Base-by-base conservation (phyloP, 2,888 invertebrate species). In the Drosophila ustulata region DNA sequence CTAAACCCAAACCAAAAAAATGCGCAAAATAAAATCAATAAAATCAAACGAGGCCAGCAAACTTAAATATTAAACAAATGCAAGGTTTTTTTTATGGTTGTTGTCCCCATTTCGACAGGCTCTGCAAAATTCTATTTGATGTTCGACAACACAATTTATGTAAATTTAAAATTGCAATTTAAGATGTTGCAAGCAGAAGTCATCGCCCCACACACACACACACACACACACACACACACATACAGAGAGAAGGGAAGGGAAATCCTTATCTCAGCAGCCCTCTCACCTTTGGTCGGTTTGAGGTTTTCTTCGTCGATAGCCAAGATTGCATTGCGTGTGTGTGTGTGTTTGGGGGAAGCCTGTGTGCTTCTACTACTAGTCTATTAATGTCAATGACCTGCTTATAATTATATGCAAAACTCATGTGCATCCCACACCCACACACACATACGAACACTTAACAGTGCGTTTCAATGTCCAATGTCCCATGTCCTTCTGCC, bases 321-420 rank as follows among this genome's bases (percentile, higher is more conserved):
- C 34, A 37, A 45, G 18, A 43, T 45, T 25, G 61, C n/a, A 41
- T 7, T 41, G 39, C 39, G 47, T 62, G 57, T 67, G 26, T 45
- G 55, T 11, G 39, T 41, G 9, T 11, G 25, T 66, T 53, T 58
- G 55, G 18, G 18, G 18, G 18, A 2, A 18, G 18, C 18, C 18
- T 18, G 18, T 18, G 63, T 67, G 26, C 45, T 47, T 37, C 59
- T 68, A 45, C 71, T 63, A 26, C 64, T 64, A 47, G 62, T 61
- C 62, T 56, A 69, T 68, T 66, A 77, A 77, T 79, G 85, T 85
- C 85, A 85, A 88, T 86, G 85, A 85, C 85, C 85, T 85, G 85
- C 57, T 77, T 78, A 86, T 88, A 87, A 89, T 89, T 89, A 85
- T 88, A 85, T 87, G 82, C 83, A 80, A 80, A 73, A 81, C 69